Evolutionary conservation across 2,113 vertebrate species (phyloP).

Genomic region (Myrmecobius fasciatus): DNA sequence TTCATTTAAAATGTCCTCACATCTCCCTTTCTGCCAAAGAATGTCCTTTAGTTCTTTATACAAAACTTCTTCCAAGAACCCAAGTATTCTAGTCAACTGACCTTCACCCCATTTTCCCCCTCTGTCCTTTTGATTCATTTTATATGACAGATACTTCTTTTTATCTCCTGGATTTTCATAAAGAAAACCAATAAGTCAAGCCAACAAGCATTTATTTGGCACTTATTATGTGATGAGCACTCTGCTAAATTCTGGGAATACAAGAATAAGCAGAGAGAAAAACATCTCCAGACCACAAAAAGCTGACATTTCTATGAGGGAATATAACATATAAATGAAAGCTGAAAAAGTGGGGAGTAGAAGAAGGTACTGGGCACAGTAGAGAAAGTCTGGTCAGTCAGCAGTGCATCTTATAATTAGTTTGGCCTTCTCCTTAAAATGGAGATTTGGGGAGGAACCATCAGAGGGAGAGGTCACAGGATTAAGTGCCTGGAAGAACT

Average conservation of each 20-base stretch:
- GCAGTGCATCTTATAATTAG: neutral
- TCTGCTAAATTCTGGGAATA: neutral
- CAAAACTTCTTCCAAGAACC: neutral
- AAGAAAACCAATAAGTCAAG: neutral
- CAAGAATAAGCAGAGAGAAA: neutral
- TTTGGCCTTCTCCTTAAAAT: neutral
- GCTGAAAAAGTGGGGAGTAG: neutral
- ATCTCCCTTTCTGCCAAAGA: neutral
- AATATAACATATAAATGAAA: neutral
- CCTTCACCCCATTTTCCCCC: neutral
- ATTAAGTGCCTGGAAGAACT: neutral
- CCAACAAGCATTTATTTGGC: neutral
- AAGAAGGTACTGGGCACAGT: neutral
- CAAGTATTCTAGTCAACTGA: neutral
- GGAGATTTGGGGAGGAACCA: neutral
- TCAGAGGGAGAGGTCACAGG: neutral
- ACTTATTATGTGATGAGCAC: neutral
- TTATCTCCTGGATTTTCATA: neutral
- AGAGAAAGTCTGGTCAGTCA: neutral
- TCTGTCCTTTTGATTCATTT: neutral
- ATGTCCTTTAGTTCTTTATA: neutral
- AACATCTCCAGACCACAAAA: neutral
- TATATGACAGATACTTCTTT: neutral
- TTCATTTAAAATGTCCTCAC: neutral
- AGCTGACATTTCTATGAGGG: neutral